A percentile compares a stretch with the other conserved stretches of the same genome.
phyloP scores from a whole-genome alignment of 1,140 invertebrate genomes.

The Alviniconcha marisindica region DNA sequence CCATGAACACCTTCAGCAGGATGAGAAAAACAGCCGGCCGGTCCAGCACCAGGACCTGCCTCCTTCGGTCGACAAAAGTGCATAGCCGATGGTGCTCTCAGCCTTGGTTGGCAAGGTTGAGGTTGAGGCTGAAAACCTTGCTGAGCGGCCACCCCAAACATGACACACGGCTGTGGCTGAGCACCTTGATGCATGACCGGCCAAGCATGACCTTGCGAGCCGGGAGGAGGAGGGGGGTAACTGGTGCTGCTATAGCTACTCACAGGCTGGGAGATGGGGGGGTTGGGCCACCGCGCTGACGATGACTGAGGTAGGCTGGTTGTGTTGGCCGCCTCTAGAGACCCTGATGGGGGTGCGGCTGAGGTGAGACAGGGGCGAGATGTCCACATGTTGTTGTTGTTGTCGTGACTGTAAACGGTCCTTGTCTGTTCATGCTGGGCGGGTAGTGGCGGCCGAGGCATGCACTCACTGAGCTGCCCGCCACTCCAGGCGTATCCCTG shows the following conservation, averaged over 20 bases:
- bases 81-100: conserved; percentile 26
- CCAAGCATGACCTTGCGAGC: background rate
- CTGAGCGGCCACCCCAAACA: conserved; percentile 17
- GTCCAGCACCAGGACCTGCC: background rate
- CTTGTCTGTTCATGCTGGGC: background rate
- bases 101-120: conserved; percentile 25
- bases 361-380: background rate
- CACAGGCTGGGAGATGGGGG: background rate
- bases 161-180: conserved; percentile 40
- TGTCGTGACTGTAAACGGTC: background rate
- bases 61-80: background rate
- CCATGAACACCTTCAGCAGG: background rate
- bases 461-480: background rate
- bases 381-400: background rate
- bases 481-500: background rate
- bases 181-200: background rate
- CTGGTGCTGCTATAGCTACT: background rate
- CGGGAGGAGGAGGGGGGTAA: background rate
- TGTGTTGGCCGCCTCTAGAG: background rate
- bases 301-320: background rate
- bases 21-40: conserved; percentile 13
- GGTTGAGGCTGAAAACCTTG: background rate
- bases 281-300: background rate
- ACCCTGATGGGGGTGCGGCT: background rate
- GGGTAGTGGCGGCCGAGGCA: background rate